Base-by-base conservation (phyloP, 2,888 invertebrate genomes). In the Schrankia costaestrigalis region DNA sequence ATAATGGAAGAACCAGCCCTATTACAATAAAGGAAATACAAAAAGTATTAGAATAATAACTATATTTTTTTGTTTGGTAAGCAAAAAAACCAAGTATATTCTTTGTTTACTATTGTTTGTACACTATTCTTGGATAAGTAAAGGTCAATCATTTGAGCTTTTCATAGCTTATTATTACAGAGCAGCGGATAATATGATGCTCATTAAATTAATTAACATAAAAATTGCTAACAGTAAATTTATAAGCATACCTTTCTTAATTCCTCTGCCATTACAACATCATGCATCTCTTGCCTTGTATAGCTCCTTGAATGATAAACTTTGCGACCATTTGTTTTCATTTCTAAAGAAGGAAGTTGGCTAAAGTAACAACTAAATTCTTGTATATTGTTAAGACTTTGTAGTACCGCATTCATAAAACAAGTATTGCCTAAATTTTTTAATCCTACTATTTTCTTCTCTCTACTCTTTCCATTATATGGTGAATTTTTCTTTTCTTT, bases 401-500 rank as follows among this genome's bases (percentile, higher is more conserved):
- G 95, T 40, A 95, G 81, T 39, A 95, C 95, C 11, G 94, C 94
- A 79, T 95, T 95, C 95, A 95, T 95, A 70, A 95, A 95, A 76
- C 95, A 95, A 30, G 95, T 95, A 71, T 95, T 95, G 52, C 95
- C 95, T 70, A 95, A 87, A 85, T 95, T 95, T 64, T 94, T 89
- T 65, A 95, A 85, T 19, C 95, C 94, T 56, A 93, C 92, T 38
- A 93, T 90, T 62, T 83, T 91, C 63, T 91, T 91, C 43, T 91
- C 91, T 59, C 89, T 78, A 56, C 70, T 81, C 62, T 89, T 90
- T 19, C 89, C 85, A 22, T 85, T 87, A 39, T 69, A 72, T 3
- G 74, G 65, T 3, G 76, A 75, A 13, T 45, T 40, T 49, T 78
- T 81, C 55, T 79, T 82, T 47, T 82, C 76, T 61, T 82, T 79